Evolutionary conservation across 1,140 invertebrate species (phyloP).

Genomic region (Harpegnathos saltator): DNA sequence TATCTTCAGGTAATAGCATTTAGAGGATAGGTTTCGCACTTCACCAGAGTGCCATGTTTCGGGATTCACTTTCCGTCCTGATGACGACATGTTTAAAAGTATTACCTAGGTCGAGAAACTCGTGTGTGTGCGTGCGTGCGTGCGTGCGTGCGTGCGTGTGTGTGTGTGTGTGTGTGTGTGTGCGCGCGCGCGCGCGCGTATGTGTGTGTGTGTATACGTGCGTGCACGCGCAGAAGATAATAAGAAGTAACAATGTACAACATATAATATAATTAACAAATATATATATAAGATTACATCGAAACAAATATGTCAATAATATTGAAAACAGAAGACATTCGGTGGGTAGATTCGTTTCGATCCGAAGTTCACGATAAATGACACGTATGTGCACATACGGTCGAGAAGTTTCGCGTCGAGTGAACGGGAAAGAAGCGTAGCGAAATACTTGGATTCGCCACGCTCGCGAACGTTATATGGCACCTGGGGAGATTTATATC

Average conservation of each 20-base stretch:
- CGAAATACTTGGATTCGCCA: background rate
- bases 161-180: background rate
- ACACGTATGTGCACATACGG: background rate
- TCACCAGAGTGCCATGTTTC: background rate
- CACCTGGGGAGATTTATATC: conserved; percentile 46
- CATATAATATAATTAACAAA: conserved; percentile 21
- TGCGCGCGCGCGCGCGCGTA: background rate
- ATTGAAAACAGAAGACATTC: conserved; percentile 41
- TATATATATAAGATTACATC: conserved; percentile 35
- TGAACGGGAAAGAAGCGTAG: background rate
- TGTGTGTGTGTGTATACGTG: background rate
- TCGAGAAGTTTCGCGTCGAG: background rate
- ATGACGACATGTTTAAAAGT: conserved; percentile 36
- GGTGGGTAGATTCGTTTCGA: conserved; percentile 29
- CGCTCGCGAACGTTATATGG: conserved; percentile 26
- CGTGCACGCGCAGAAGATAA: no score
- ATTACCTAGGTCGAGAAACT: conserved; percentile 18
- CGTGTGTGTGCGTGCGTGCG: background rate
- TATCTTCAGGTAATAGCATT: conserved; percentile 47
- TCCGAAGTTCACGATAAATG: background rate
- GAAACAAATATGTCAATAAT: conserved; percentile 47
- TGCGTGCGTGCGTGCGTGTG: background rate
- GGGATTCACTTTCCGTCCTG: conserved; percentile 48
- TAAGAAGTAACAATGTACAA: conserved; percentile 22
- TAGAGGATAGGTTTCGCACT: conserved; percentile 39